phyloP scores from a whole-genome alignment of 2,797 vertebrate species.

The Muscicapa comitata region DNA sequence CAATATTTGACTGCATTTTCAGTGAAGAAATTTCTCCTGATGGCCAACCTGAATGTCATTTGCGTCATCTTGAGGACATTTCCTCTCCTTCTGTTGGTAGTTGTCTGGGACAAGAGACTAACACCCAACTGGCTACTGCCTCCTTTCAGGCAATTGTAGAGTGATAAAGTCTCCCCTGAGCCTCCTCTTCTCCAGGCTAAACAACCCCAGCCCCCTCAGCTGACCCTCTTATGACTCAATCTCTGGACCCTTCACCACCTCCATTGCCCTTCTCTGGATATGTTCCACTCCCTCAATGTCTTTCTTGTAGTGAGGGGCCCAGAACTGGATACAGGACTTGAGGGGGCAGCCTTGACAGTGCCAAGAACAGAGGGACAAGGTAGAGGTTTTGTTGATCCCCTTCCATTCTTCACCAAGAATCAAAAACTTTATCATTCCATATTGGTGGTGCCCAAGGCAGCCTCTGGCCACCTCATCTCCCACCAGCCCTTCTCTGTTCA shows the following conservation, averaged over 20 bases:
- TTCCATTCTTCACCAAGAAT: not conserved
- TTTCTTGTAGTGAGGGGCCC: not conserved
- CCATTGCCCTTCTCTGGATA: not conserved
- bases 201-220: not conserved
- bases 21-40: not conserved
- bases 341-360: too few species aligned
- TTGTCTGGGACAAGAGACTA: not conserved
- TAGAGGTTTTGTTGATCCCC: not conserved
- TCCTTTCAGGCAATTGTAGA: not conserved
- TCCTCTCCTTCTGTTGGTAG: not conserved
- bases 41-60: not conserved
- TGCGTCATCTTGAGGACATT: not conserved
- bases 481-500: not conserved
- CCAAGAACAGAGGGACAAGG: not conserved
- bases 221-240: fast-evolving
- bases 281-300: fast-evolving
- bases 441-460: not conserved
- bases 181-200: not conserved
- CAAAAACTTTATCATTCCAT: not conserved
- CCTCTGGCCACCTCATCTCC: not conserved
- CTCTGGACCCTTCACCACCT: not conserved
- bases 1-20: not conserved
- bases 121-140: not conserved
- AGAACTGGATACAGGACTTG: not conserved
- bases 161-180: not conserved